These are phyloP conservation scores for Syngnathus rostellatus DNA, from an alignment of 2,797 vertebrate genomes.

Conservation along the genomic window DNA sequence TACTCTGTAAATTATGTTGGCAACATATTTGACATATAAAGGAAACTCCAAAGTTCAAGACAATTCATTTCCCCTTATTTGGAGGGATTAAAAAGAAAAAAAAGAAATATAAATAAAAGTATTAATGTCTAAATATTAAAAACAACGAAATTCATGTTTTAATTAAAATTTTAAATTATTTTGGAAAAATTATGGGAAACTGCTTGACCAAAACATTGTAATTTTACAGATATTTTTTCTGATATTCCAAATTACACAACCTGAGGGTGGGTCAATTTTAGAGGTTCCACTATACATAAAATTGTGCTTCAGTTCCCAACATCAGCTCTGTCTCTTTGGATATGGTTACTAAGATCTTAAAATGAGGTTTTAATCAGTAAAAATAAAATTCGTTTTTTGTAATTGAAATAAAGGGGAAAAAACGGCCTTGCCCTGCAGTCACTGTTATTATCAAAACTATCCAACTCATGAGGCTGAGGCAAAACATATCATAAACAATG, in stretches of 20 bases:
- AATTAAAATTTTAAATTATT: no score
- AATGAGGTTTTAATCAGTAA: neutral
- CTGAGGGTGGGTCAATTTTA: neutral
- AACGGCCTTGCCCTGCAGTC: neutral
- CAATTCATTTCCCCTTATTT: neutral
- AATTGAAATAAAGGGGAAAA: neutral
- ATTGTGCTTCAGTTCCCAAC: neutral
- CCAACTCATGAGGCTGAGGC: slow-evolving; percentile 50
- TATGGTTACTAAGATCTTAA: neutral
- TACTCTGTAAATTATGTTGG: neutral
- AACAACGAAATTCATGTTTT: no score
- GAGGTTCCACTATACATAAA: neutral
- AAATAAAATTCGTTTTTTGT: neutral
- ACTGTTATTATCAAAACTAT: neutral
- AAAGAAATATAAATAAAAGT: no score
- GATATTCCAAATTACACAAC: neutral
- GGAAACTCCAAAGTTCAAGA: neutral
- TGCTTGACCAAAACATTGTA: neutral
- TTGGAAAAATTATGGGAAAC: no score
- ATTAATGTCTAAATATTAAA: no score
- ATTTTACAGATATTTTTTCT: neutral
- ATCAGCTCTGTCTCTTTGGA: slow-evolving; percentile 13
- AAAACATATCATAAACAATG: slow-evolving; percentile 25
- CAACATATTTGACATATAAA: neutral
- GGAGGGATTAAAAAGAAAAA: no score